Evolutionary conservation across 1,140 invertebrate genomes (phyloP), one percentile per base, ranked within the genome.

Genomic region (Muscidifurax raptorellus): DNA sequence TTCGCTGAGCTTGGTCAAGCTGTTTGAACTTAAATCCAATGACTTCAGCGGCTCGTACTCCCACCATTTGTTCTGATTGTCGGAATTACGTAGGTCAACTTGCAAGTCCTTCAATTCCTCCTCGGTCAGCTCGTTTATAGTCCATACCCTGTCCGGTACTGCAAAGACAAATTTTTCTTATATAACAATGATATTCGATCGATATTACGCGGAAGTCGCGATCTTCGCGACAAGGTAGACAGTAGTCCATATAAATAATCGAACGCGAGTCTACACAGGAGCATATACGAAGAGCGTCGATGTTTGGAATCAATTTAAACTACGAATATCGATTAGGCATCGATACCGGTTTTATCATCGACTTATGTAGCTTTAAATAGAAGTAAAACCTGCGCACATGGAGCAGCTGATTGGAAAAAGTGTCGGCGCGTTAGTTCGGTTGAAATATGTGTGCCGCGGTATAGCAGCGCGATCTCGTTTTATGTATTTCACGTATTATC

Each of bases 121-220:
- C 89, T 95, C 94, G 86, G 95, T 94, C 86, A 96, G 93, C 86
- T 96, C 95, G 90, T 98, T 96, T 87, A 98, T 95, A 87, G 94
- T 95, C 95, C 97, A 98, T 52, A 98, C 94, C 92, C 94, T 95
- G 69, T 96, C 94, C 83, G 97, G 97, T 86, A 98, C 97, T 98
- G 88, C 52, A 94, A 93, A 86, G 80, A 90, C 7, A 25, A 77
- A 30, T 69, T 59, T 5, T 59, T 59, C 52, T n/a, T n/a, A 59
- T n/a, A n/a, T 59, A 6, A 9, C 1, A 1, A 22, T 18, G 15
- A 18, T 0, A 59, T 22, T 59, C 18, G 22, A 59, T 59, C 52
- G 52, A 59, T 40, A 9, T 40, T 59, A 22, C 6, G 18, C 52
- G 52, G 22, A 59, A 59, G 18, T 59, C 52, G 18, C 18, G 22